Base-by-base conservation (phyloP, 1,140 invertebrate species). In the Archegozetes longisetosus region DNA sequence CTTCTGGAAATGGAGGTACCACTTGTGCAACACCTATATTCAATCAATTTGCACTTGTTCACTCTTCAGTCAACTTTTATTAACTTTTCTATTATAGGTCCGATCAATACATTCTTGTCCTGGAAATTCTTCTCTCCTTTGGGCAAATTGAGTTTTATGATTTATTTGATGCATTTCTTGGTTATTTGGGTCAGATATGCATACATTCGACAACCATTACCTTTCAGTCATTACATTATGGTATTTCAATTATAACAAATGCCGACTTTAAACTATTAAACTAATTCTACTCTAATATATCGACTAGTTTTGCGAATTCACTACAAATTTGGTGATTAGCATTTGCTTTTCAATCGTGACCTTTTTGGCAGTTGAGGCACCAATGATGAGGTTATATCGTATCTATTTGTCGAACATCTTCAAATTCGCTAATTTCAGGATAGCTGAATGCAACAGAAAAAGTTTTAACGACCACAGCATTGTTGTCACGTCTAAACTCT, bases 91-190 rank as follows among this genome's bases (percentile, higher is more conserved):
- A 25, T 55, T 0, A n/a, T 65, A 83, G 82, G 79, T 62, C 68
- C 76, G 27, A 82, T 86, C 23, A 79, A 82, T 55, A 79, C 76
- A 0, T 72, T 89, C 23, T 74, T 94, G 22, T 88, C 86, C 0
- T 86, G 86, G 70, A 78, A 80, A 46, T 78, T 83, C 0, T 77
- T 88, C 47, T 79, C 88, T 64, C 88, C 89, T 0, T 74, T 93
- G n/a, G 86, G 85, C 64, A 77, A 88, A 54, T 78, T 94, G 32
- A 90, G 88, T 1, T 94, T 91, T 72, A 86, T 85, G 69, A 84
- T 87, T 9, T 95, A 93, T 71, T 77, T 94, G 25, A 79, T 93
- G 14, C 89, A 94, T 74, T 86, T 88, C 48, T 83, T 82, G 17
- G 79, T 80, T 46, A 86, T 62, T 81, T 84, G 2, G 70, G 85